Conservation (phyloP, 2,797 vertebrate species). For the Decapterus maruadsi region DNA sequence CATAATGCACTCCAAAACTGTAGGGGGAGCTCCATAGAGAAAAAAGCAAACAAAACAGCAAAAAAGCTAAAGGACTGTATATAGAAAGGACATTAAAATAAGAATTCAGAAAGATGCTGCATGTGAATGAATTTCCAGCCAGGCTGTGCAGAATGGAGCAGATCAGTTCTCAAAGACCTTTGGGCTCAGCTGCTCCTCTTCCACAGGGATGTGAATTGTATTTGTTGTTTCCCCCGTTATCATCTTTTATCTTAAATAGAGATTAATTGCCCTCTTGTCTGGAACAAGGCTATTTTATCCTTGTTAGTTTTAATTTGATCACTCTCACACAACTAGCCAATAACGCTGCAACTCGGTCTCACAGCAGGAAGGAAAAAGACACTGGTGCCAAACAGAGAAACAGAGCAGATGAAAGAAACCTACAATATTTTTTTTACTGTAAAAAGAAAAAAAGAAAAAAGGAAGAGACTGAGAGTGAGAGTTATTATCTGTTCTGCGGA, state of each 20-base stretch:
- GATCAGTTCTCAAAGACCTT: neutral
- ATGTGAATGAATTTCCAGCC: neutral
- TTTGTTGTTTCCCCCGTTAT: constrained; percentile 8
- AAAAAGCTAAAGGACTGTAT: too few species aligned
- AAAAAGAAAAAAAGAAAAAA: constrained; percentile 6
- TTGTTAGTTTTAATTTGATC: constrained; percentile 54
- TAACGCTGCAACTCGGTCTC: constrained; percentile 38
- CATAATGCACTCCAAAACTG: too few species aligned
- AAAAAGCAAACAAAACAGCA: too few species aligned
- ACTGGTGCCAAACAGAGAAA: constrained; percentile 53
- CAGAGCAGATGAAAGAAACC: constrained; percentile 63
- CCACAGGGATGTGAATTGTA: neutral
- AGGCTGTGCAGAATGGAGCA: neutral
- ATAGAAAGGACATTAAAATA: neutral
- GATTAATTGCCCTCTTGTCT: constrained; percentile 42
- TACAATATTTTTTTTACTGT: neutral
- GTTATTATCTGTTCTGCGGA: neutral
- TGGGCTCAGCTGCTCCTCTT: neutral
- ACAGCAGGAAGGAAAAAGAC: constrained; percentile 60
- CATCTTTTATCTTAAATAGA: constrained; percentile 22
- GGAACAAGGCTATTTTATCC: constrained; percentile 43
- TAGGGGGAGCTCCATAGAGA: too few species aligned
- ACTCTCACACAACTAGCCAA: constrained; percentile 38
- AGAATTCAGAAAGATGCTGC: neutral
- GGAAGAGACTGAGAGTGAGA: neutral